Base-by-base conservation (phyloP, 2,113 vertebrate genomes). In the Nerophis lumbriciformis region DNA sequence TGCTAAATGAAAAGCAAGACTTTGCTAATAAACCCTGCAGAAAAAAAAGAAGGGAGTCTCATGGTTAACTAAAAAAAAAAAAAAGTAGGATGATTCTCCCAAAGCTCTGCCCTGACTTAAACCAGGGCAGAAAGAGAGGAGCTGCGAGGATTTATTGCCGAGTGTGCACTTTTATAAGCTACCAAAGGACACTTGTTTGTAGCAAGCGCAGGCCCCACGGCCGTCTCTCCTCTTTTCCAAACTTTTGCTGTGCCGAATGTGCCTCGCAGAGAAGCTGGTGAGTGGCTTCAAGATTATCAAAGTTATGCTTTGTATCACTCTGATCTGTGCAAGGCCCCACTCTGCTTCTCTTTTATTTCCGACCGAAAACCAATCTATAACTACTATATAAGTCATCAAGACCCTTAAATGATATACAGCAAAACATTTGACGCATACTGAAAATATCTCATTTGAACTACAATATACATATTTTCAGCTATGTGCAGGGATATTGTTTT, bases 241-340 rank as follows among this genome's bases (percentile, higher is more conserved):
- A 83, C 73, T 88, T 45, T 84, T 83, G 73, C 81, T 81, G 70
- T 79, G 77, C 73, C 48, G 70, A 73, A 57, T 81, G 70, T 79
- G 77, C 71, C 48, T 68, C 56, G 50, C 53, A 59, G 53, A 77
- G 55, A 51, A 60, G 71, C 67, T 77, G 83, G 81, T 80, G 77
- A 88, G 81, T 77, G 61, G 72, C 56, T 86, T 82, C 77, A 85
- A 76, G 65, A 78, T 85, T 85, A 47, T 71, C 76, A 75, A 45
- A 80, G 63, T 76, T 73, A 75, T 61, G 12, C 42, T 73, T 42
- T 15, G 37, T 73, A 76, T 77, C 52, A 37, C 69, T 73, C 63
- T 59, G 71, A 55, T 71, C 13, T 1, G 48, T 65, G 42, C 51
- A 28, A 53, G 67, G 59, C 44, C 53, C 48, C 45, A 44, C 42